Base-by-base conservation (phyloP, 2,113 vertebrate genomes). In the Odocoileus hemionus region DNA sequence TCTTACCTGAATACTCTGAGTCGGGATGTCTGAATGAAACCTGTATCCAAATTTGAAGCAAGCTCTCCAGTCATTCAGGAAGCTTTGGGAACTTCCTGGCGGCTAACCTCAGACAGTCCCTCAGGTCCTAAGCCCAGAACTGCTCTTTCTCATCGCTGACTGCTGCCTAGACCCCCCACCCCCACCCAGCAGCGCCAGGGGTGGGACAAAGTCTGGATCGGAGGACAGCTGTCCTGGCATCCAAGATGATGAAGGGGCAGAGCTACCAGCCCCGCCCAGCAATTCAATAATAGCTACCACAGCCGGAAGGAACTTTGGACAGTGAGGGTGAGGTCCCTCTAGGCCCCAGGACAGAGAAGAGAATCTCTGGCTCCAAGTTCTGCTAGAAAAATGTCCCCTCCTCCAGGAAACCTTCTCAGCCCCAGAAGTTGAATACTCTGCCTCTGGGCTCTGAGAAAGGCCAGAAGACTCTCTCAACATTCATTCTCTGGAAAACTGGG, bases 321-420 rank as follows among this genome's bases (percentile, higher is more conserved):
- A 25, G 67, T 13, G 7, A 6, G 30, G 47, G 9, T 21, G 45
- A 45, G 52, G 28, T 26, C 54, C 39, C 64, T 10, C 23, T 61
- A 55, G 80, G 45, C 19, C 43, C 52, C 30, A 16, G 43, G 33
- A 45, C 6, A 52, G 43, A 92, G 61, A 80, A 21, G 45, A 2
- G 83, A 80, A 47, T 10, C 13, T 25, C 28, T 23, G n/a, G 47
- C 78, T 95, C 45, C 12, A 5, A 16, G 54, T 54, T 96, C 82
- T 79, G 61, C 28, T 33, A 21, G 54, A 60, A 88, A 94, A 79
- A 9, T 39, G 23, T 54, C 45, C n/a, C 36, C 25, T 96, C 45
- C 54, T 96, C 74, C 95, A 88, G 76, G 86, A 95, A 94, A 58
- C 17, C 82, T 47, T 92, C 93, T 43, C n/a, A 67, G 54, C 6